phyloP scores from a whole-genome alignment of 2,797 vertebrate species.

The Takifugu ocellatus region DNA sequence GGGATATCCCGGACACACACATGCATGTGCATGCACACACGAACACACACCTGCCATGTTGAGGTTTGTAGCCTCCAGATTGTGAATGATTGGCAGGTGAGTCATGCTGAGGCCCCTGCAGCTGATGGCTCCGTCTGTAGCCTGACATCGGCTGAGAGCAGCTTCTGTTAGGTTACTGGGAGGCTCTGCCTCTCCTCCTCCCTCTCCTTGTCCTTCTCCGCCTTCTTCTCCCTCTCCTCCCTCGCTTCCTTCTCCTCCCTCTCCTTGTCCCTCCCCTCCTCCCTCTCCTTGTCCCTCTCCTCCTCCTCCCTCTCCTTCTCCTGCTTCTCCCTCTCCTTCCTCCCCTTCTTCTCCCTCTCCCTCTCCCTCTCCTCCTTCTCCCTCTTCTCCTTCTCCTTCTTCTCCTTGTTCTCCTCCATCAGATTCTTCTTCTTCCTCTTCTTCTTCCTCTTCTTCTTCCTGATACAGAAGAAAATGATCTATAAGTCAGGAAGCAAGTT shows the following conservation, averaged over 20 bases:
- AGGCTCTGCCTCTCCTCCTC: constrained; percentile 44
- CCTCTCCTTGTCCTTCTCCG: neutral
- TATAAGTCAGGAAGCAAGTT: neutral
- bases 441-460: constrained; percentile 29
- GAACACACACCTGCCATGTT: constrained; percentile 75
- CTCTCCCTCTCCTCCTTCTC: constrained; percentile 19
- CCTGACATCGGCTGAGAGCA: constrained; percentile 61
- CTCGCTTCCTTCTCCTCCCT: neutral
- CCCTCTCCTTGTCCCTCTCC: neutral
- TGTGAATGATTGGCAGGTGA: constrained; percentile 70
- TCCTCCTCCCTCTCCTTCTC: no score
- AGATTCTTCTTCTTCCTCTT: neutral
- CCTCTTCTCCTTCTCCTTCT: neutral
- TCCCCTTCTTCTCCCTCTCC: constrained; percentile 21
- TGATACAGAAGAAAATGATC: constrained; percentile 1
- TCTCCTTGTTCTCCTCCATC: neutral
- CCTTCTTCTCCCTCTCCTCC: no score
- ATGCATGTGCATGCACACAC: constrained; percentile 45
- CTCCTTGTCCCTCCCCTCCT: neutral
- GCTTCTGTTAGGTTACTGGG: constrained; percentile 63
- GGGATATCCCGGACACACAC: constrained; percentile 12
- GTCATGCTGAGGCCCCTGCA: constrained; percentile 73
- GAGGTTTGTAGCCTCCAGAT: constrained; percentile 70
- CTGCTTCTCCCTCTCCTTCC: neutral
- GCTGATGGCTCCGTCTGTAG: constrained; percentile 63